These are phyloP conservation scores for Brachypodius melanocephalos DNA, from an alignment of 2,113 vertebrate genomes.

Conservation along the genomic window DNA sequence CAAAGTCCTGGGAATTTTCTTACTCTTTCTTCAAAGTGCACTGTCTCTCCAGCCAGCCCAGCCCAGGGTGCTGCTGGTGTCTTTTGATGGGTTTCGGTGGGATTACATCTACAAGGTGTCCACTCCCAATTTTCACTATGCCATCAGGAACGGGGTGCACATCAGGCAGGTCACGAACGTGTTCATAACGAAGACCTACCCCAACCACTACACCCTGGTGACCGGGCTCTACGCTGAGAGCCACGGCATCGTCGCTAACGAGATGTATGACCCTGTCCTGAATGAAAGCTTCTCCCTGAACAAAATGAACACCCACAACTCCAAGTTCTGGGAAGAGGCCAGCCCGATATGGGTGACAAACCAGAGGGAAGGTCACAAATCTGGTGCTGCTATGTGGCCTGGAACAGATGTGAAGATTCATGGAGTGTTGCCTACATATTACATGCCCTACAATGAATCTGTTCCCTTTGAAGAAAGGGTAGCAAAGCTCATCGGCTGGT, in stretches of 20 bases:
- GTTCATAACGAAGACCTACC: constrained; percentile 88
- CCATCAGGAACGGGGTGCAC: constrained; percentile 76
- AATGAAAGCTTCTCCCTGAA: constrained; percentile 86
- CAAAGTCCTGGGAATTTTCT: not conserved
- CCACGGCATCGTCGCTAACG: constrained; percentile 87
- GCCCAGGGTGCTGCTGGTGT: constrained; percentile 81
- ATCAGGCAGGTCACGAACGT: constrained; percentile 82
- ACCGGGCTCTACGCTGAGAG: constrained; percentile 88
- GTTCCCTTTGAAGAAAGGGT: constrained; percentile 83
- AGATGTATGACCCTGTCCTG: constrained; percentile 85
- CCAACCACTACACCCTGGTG: constrained; percentile 89
- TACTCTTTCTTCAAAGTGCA: not conserved
- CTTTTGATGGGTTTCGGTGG: constrained; percentile 92
- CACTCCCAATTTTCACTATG: constrained; percentile 79
- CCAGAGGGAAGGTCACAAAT: constrained; percentile 82
- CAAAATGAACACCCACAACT: constrained; percentile 75
- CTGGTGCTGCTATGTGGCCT: constrained; percentile 90
- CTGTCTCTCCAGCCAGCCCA: constrained; percentile 38
- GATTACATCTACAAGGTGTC: constrained; percentile 85
- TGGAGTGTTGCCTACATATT: constrained; percentile 75
- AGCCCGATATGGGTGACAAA: constrained; percentile 87
- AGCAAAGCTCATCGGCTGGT: constrained; percentile 82
- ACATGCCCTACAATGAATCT: constrained; percentile 82
- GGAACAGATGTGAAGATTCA: constrained; percentile 88
- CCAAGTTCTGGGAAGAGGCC: constrained; percentile 89